Percentiles rank a stretch among this genome's conserved stretches.
These are phyloP conservation scores for Percina caprodes DNA, from an alignment of 2,113 vertebrate species.

Conservation along the genomic window DNA sequence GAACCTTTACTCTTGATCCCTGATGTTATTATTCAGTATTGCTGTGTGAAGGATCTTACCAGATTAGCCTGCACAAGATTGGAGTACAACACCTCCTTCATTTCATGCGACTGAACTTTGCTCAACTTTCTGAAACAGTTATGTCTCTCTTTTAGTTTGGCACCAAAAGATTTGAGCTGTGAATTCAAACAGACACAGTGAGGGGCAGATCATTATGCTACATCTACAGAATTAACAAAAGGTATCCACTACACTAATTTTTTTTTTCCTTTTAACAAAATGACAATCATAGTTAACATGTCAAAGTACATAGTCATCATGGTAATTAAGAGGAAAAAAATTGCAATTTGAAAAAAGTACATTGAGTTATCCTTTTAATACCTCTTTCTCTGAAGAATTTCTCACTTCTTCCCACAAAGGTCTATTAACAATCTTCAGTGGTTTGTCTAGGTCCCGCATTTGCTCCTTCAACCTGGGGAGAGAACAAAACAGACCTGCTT, in stretches of 20 bases:
- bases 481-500: neutral
- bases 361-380: conserved; percentile 29
- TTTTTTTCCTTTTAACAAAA: neutral
- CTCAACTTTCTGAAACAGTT: conserved; percentile 78
- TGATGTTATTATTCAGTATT: neutral
- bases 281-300: neutral
- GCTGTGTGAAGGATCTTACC: conserved; percentile 58
- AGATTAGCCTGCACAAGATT: conserved; percentile 64
- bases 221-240: neutral
- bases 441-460: conserved; percentile 75
- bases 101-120: conserved; percentile 78
- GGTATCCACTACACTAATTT: neutral
- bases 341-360: neutral
- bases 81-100: conserved; percentile 79
- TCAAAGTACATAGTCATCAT: no score
- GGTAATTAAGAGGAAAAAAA: no score
- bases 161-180: conserved; percentile 79
- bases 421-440: conserved; percentile 74
- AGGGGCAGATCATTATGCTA: neutral
- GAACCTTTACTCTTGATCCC: neutral
- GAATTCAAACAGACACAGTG: conserved; percentile 8
- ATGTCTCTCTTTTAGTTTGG: conserved; percentile 79
- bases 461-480: conserved; percentile 74
- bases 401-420: conserved; percentile 75
- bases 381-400: conserved; percentile 76